A percentile compares a stretch with the other conserved stretches of the same genome.
Evolutionary conservation across 2,888 invertebrate genomes (phyloP).

Genomic region (Parnassius orleans): DNA sequence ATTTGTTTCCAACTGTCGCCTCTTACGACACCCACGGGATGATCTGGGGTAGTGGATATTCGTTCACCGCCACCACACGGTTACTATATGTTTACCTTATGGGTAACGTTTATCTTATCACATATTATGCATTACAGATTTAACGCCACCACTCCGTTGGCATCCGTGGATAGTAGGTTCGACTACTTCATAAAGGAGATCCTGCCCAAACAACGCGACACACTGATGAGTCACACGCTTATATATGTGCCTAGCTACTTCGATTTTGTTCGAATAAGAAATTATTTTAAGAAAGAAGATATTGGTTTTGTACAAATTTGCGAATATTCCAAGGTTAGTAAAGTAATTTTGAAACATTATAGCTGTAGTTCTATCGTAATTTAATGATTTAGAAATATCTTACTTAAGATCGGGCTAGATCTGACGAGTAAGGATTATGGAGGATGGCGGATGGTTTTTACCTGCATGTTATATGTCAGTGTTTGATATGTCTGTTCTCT

Average conservation of each 20-base stretch:
- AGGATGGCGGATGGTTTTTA: no score
- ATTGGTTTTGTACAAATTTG: slow-evolving; percentile 94
- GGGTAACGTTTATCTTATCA: background rate
- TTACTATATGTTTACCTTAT: no score
- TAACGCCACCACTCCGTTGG: slow-evolving; percentile 80
- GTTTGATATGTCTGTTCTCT: no score
- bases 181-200: slow-evolving; percentile 91
- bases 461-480: no score
- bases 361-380: no score
- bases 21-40: no score
- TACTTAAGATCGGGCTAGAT: no score
- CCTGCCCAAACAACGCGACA: slow-evolving; percentile 88
- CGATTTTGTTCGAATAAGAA: slow-evolving; percentile 95
- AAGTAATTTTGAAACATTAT: background rate
- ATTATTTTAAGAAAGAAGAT: slow-evolving; percentile 94
- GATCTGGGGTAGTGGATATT: no score
- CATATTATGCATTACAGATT: slow-evolving; percentile 71
- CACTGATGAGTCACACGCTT: slow-evolving; percentile 91
- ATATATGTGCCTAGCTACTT: slow-evolving; percentile 97
- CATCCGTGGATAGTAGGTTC: slow-evolving; percentile 89
- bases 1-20: no score
- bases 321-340: slow-evolving; percentile 90
- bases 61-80: no score
- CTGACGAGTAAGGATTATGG: no score
- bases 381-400: no score